A percentile compares a stretch with the other conserved stretches of the same genome.
Evolutionary conservation across 2,888 invertebrate species (phyloP).

Genomic region (Meta bourneti): DNA sequence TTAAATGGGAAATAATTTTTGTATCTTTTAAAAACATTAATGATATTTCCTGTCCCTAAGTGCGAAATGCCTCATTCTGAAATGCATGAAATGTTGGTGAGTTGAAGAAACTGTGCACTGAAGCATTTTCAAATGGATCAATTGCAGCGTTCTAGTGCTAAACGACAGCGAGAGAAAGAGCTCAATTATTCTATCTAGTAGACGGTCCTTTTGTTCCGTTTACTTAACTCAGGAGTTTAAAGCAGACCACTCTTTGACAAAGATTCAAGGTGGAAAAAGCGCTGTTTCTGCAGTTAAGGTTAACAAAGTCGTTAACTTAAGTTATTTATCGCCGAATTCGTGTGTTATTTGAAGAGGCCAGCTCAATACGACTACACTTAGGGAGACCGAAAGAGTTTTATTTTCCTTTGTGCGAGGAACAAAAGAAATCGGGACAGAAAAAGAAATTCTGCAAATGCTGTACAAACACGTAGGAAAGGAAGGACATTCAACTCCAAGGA

Average conservation of each 20-base stretch:
- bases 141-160: slow-evolving; percentile 33
- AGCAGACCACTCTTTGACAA: slow-evolving; percentile 43
- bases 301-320: slow-evolving; percentile 74
- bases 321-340: slow-evolving; percentile 71
- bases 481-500: slow-evolving; percentile 43
- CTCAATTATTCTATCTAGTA: slow-evolving; percentile 42
- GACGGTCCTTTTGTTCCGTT: slow-evolving; percentile 57
- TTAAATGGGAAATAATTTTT: background rate
- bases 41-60: background rate
- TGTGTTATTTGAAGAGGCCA: slow-evolving; percentile 66
- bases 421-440: slow-evolving; percentile 39
- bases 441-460: slow-evolving; percentile 59
- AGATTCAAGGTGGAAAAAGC: slow-evolving; percentile 49
- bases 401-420: slow-evolving; percentile 58
- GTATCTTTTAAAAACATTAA: background rate
- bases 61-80: background rate
- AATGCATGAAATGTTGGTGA: background rate
- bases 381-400: slow-evolving; percentile 55
- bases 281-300: slow-evolving; percentile 56
- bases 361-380: slow-evolving; percentile 67
- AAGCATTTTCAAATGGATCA: slow-evolving; percentile 11
- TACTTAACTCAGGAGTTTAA: slow-evolving; percentile 64
- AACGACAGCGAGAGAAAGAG: slow-evolving; percentile 29
- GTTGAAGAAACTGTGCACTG: slow-evolving; percentile 12
- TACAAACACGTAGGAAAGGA: slow-evolving; percentile 60